Evolutionary conservation across 2,113 vertebrate species (phyloP).

Genomic region (Entomyzon cyanotis): DNA sequence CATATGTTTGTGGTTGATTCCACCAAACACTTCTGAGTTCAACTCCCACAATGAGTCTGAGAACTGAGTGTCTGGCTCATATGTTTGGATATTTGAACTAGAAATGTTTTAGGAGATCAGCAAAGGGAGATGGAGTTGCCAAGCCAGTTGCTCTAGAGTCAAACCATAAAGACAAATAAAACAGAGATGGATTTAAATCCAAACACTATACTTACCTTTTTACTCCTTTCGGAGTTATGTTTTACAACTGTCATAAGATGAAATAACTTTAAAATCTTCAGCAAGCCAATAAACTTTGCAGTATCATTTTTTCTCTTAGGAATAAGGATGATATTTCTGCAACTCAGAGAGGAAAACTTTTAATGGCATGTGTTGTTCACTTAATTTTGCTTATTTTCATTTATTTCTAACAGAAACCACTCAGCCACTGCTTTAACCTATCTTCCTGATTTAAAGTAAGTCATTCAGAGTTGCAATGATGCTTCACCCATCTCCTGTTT

Average conservation of each 20-base stretch:
- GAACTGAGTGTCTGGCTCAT: not conserved
- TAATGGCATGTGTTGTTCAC: not conserved
- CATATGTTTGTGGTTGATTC: not conserved
- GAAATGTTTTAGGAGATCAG: not conserved
- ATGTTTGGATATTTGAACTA: not conserved
- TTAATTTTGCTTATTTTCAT: not conserved
- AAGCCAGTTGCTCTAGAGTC: not conserved
- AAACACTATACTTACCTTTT: constrained; percentile 37
- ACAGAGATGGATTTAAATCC: constrained; percentile 15
- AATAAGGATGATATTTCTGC: not conserved
- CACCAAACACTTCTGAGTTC: not conserved
- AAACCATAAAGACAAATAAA: constrained; percentile 19
- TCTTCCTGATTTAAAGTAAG: not conserved
- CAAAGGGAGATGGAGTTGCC: not conserved
- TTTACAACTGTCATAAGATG: not conserved
- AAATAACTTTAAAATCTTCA: constrained; percentile 23
- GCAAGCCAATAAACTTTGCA: constrained; percentile 14
- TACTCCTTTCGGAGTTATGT: not conserved
- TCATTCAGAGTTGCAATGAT: not conserved
- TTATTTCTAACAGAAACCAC: not conserved
- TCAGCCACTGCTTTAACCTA: not conserved
- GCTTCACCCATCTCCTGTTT: not conserved
- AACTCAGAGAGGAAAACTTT: not conserved
- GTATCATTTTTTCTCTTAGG: not conserved
- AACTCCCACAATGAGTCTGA: not conserved